Evolutionary conservation across 2,888 invertebrate genomes (phyloP).

Genomic region (Lithophane leautieri): DNA sequence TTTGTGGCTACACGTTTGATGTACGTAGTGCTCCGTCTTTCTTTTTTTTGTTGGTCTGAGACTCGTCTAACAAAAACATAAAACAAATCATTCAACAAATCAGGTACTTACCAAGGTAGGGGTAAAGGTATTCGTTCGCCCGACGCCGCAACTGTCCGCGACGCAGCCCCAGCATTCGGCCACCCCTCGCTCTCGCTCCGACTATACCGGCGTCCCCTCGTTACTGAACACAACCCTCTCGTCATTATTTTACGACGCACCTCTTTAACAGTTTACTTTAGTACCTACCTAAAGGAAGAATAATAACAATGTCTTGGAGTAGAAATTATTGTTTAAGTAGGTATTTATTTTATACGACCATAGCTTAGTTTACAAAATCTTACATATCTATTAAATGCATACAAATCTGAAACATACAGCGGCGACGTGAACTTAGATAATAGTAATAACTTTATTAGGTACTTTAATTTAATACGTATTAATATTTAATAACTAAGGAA

Average conservation of each 20-base stretch:
- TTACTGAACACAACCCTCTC: conserved; percentile 26
- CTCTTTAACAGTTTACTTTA: conserved; percentile 7
- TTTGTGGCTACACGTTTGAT: too few species aligned
- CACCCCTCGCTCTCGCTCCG: neutral
- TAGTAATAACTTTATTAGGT: neutral
- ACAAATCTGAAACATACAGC: conserved; percentile 53
- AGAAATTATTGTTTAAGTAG: conserved; percentile 40
- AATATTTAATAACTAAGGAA: neutral
- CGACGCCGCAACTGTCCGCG: neutral
- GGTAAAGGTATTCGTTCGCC: neutral
- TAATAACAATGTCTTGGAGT: conserved; percentile 21
- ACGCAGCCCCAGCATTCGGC: neutral
- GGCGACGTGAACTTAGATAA: conserved; percentile 8
- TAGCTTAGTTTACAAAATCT: conserved; percentile 55
- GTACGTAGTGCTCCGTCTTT: too few species aligned
- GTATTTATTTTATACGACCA: conserved; percentile 42
- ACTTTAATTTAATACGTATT: neutral
- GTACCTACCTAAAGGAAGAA: conserved; percentile 15
- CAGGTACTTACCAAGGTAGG: neutral
- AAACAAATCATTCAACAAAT: neutral
- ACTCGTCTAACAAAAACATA: neutral
- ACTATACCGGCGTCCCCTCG: conserved; percentile 16
- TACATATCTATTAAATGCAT: conserved; percentile 59
- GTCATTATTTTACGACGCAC: conserved; percentile 9
- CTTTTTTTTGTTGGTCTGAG: too few species aligned